These are phyloP conservation scores for Bursaphelenchus okinawaensis DNA, from an alignment of 2,888 invertebrate genomes.

Conservation along the genomic window DNA sequence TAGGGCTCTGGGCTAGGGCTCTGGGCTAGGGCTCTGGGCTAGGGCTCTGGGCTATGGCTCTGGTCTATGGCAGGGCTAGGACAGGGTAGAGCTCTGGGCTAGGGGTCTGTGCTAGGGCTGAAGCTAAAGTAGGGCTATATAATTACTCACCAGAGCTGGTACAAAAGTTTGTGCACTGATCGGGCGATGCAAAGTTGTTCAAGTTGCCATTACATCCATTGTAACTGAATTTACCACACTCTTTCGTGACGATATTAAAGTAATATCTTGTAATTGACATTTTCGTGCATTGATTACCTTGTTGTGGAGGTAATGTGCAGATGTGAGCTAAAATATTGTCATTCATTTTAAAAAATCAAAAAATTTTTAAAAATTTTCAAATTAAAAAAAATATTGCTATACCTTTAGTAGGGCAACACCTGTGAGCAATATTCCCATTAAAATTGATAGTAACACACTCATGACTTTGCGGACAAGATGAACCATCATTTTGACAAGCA, in stretches of 20 bases:
- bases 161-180: conserved; percentile 52
- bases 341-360: neutral
- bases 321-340: conserved; percentile 40
- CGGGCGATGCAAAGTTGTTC: conserved; percentile 44
- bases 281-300: conserved; percentile 48
- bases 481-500: conserved; percentile 15
- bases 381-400: neutral
- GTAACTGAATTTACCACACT: conserved; percentile 47
- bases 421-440: conserved; percentile 38
- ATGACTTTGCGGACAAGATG: conserved; percentile 41
- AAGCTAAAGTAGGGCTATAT: no score
- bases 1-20: no score
- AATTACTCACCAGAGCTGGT: conserved; percentile 48
- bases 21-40: no score
- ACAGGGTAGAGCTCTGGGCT: no score
- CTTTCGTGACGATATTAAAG: conserved; percentile 51
- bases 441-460: conserved; percentile 44
- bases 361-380: neutral
- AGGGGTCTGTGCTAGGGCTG: no score
- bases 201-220: conserved; percentile 50
- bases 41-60: no score
- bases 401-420: conserved; percentile 53
- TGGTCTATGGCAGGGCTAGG: no score
- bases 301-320: conserved; percentile 50
- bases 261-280: conserved; percentile 40